A percentile compares a stretch with the other conserved stretches of the same genome.
These are phyloP conservation scores for Pangasius larnaudii DNA, from an alignment of 2,797 vertebrate species.

Conservation along the genomic window DNA sequence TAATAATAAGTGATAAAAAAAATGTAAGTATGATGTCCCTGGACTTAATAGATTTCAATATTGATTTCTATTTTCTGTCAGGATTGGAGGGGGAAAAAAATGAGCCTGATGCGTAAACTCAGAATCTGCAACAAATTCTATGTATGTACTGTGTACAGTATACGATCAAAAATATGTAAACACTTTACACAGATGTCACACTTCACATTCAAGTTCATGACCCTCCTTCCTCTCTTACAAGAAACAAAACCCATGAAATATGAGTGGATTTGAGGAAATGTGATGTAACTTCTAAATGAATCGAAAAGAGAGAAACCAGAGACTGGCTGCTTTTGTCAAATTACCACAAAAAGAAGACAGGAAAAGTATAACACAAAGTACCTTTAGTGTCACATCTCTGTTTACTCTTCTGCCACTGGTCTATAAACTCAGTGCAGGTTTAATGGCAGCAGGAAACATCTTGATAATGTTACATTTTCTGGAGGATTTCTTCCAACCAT, in stretches of 20 bases:
- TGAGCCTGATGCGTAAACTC: neutral
- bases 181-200: constrained; percentile 60
- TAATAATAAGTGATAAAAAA: neutral
- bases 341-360: constrained; percentile 71
- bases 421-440: constrained; percentile 68
- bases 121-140: neutral
- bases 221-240: constrained; percentile 23
- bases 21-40: neutral
- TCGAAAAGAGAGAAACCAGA: constrained; percentile 60
- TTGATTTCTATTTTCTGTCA: neutral
- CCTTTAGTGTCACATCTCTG: constrained; percentile 68
- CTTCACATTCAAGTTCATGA: constrained; percentile 54
- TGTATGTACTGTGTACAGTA: constrained; percentile 51
- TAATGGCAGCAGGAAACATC: constrained; percentile 52
- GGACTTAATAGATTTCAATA: neutral
- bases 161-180: constrained; percentile 68
- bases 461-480: constrained; percentile 55
- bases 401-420: constrained; percentile 72
- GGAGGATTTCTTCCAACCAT: constrained; percentile 33
- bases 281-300: constrained; percentile 68
- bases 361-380: constrained; percentile 64
- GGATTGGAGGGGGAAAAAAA: neutral
- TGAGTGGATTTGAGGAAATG: constrained; percentile 58
- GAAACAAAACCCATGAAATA: constrained; percentile 62
- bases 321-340: constrained; percentile 57